A percentile compares a stretch with the other conserved stretches of the same genome.
phyloP scores from a whole-genome alignment of 2,888 invertebrate species.

The Noctua fimbriata region DNA sequence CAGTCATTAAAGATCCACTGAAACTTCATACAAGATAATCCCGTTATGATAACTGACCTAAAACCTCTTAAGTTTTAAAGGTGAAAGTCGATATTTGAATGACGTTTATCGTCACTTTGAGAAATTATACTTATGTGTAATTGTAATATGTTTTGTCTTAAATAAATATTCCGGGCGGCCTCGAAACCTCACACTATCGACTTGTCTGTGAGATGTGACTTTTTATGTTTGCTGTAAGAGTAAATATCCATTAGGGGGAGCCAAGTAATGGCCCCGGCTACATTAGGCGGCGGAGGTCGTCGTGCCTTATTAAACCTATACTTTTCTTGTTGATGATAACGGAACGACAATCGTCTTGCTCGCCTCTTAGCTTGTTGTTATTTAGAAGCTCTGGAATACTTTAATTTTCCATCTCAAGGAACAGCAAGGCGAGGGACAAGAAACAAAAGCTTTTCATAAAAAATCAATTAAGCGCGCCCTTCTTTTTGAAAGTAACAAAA shows the following conservation, averaged over 20 bases:
- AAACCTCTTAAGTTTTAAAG: conserved; percentile 41
- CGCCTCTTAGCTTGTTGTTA: conserved; percentile 58
- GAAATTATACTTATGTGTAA: conserved; percentile 13
- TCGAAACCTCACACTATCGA: conserved; percentile 70
- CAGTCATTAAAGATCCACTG: conserved; percentile 24
- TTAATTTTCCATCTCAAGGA: conserved; percentile 56
- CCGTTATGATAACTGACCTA: conserved; percentile 34
- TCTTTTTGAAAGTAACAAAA: conserved; percentile 50
- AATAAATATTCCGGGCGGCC: conserved; percentile 40
- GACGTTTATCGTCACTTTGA: conserved; percentile 34
- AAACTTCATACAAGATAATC: conserved; percentile 29
- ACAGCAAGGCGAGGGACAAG: conserved; percentile 37
- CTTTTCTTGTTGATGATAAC: conserved; percentile 72
- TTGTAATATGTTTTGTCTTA: conserved; percentile 42
- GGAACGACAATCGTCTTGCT: conserved; percentile 64
- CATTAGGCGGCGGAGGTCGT: conserved; percentile 80
- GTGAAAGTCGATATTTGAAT: conserved; percentile 47
- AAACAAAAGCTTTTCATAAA: conserved; percentile 65
- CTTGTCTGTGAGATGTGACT: conserved; percentile 79
- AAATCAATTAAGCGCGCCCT: conserved; percentile 64
- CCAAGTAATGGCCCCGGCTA: conserved; percentile 80
- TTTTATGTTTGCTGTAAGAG: conserved; percentile 82
- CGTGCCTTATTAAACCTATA: conserved; percentile 76
- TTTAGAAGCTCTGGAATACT: conserved; percentile 48
- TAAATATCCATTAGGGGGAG: conserved; percentile 85